Evolutionary conservation across 1,140 invertebrate species (phyloP).

Genomic region (Drosophila pallidifrons): DNA sequence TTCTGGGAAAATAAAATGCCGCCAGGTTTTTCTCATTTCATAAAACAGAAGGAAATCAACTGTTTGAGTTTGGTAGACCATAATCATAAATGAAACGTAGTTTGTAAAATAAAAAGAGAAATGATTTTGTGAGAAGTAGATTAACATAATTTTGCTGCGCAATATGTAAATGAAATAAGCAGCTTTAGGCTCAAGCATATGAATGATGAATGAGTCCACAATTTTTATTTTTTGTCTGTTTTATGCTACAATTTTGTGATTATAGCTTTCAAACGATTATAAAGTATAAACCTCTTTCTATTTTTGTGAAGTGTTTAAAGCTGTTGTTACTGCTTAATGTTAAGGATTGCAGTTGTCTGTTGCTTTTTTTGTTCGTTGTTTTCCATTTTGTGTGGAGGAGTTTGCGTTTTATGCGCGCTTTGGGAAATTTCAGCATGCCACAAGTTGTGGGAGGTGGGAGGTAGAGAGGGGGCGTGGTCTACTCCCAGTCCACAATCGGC

Average conservation of each 20-base stretch:
- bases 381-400: slow-evolving; percentile 40
- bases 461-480: background rate
- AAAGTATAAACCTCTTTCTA: background rate
- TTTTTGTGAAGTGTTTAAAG: slow-evolving; percentile 37
- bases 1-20: background rate
- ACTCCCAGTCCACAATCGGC: slow-evolving; percentile 7
- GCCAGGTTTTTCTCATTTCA: background rate
- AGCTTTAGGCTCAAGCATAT: slow-evolving; percentile 4
- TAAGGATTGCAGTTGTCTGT: slow-evolving; percentile 23
- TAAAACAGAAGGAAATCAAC: background rate
- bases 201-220: background rate
- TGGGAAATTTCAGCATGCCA: slow-evolving; percentile 78
- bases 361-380: background rate
- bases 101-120: slow-evolving; percentile 1
- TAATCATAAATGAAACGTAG: background rate
- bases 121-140: background rate
- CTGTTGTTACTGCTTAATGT: slow-evolving; percentile 9
- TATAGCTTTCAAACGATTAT: background rate
- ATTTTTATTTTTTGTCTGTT: background rate
- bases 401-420: slow-evolving; percentile 76
- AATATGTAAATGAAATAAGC: slow-evolving; percentile 20
- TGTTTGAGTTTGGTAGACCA: background rate
- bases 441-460: slow-evolving; percentile 14
- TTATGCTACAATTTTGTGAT: too few relatives aligned
- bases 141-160: slow-evolving; percentile 10